Evolutionary conservation across 2,888 invertebrate genomes (phyloP), one percentile per base, ranked within the genome.

Genomic region (Acleris sparsana): DNA sequence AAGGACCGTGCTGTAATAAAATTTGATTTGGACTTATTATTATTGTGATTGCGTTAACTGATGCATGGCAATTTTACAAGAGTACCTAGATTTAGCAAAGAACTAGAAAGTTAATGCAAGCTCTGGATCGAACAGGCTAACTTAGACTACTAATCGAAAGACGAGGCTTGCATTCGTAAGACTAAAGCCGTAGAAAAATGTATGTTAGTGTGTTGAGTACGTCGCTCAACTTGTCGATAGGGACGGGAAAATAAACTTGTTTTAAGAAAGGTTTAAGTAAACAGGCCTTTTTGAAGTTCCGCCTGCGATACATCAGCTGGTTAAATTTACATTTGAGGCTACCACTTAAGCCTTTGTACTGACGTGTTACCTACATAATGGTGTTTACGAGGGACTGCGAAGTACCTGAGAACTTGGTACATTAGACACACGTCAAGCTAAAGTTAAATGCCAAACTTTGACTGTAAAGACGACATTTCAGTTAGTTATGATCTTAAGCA

Each of bases 201-300:
- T 89, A 75, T 86, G 89, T 87, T 80, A 89, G 88, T 89, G 75
- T 88, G 89, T 82, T 87, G 85, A 79, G 77, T 73, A 75, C 39
- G 63, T 55, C 55, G 70, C 49, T 65, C 49, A 65, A 53, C 68
- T 58, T 46, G 56, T 66, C 52, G 62, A 66, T 62, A 62, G 66
- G 57, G 61, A 52, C 61, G 46, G 65, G 16, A 60, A 59, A 52
- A 62, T 61, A 66, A 66, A 66, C 66, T 57, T 48, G 66, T 66
- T 65, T 66, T 66, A 62, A 57, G 57, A 66, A 65, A 65, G 52
- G 57, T 66, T 66, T 62, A 52, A 56, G 61, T 56, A 62, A 66
- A 66, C 66, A 53, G 51, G 60, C 55, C 55, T 55, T 61, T 63
- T 65, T 61, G 51, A 61, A 61, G 61, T 62, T 62, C 61, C 65